Evolutionary conservation across 2,888 invertebrate genomes (phyloP).

Genomic region (Nematopogon swammerdamellus): DNA sequence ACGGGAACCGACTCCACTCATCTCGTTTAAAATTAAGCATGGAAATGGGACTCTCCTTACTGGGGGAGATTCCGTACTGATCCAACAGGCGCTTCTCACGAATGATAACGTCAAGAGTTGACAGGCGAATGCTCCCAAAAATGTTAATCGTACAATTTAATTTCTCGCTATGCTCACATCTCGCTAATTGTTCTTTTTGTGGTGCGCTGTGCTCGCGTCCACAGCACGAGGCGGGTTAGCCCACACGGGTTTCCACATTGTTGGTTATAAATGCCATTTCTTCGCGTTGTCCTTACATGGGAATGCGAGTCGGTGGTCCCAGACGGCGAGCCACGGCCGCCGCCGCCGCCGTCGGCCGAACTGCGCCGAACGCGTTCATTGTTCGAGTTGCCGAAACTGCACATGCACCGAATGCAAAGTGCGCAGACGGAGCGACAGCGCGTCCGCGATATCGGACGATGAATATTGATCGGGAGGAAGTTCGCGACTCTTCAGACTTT

Average conservation of each 20-base stretch:
- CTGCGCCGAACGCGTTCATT: background rate
- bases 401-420: background rate
- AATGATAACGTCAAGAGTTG: background rate
- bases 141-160: background rate
- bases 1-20: too few species aligned
- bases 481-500: background rate
- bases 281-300: constrained; percentile 54
- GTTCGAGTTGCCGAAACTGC: background rate
- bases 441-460: background rate
- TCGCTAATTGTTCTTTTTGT: background rate
- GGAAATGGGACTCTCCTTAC: too few species aligned
- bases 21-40: too few species aligned
- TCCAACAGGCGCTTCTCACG: background rate
- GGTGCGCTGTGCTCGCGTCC: too few species aligned
- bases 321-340: constrained; percentile 49
- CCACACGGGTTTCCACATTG: constrained; percentile 40
- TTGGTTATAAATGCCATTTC: constrained; percentile 47
- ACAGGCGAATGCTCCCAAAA: background rate
- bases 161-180: background rate
- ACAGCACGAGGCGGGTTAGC: constrained; percentile 12
- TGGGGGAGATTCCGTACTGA: too few species aligned
- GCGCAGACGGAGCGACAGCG: background rate
- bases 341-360: background rate
- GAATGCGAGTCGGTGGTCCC: constrained; percentile 48
- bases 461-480: background rate